Conservation (phyloP, 1,140 invertebrate species). For the Tetramorium simillimum region DNA sequence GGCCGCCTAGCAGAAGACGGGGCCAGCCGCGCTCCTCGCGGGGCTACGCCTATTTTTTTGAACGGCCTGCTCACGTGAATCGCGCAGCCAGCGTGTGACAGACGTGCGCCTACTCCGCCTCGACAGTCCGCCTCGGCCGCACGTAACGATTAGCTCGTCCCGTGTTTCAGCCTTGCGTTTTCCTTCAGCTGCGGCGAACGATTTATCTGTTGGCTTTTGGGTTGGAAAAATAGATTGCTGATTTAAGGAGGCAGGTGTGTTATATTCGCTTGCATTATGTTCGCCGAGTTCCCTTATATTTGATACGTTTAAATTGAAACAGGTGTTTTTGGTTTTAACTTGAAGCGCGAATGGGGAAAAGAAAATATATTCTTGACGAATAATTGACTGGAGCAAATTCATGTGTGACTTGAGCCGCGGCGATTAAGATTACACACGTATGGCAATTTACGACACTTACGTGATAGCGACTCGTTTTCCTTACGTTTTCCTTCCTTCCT, state of each 20-base stretch:
- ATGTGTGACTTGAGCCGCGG: background rate
- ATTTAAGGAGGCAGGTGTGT: background rate
- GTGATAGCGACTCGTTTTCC: background rate
- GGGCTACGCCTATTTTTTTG: constrained; percentile 84
- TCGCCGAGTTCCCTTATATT: background rate
- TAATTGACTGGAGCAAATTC: background rate
- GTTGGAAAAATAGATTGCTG: background rate
- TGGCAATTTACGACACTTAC: too few relatives aligned
- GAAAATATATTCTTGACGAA: background rate
- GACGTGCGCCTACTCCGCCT: background rate
- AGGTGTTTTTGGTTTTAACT: background rate
- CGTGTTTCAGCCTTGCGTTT: background rate
- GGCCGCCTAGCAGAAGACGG: constrained; percentile 58
- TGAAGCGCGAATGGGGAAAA: background rate
- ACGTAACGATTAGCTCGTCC: background rate
- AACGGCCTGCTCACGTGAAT: constrained; percentile 82
- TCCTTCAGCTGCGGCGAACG: background rate
- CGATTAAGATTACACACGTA: background rate
- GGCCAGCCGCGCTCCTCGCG: constrained; percentile 36
- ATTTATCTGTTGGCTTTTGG: background rate
- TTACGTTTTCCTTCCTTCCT: too few relatives aligned
- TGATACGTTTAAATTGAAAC: background rate
- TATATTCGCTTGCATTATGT: background rate
- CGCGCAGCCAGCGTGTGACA: constrained; percentile 33
- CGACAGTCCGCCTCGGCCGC: background rate